These are phyloP conservation scores for Zophobas atratus DNA, from an alignment of 1,140 invertebrate genomes.

Conservation along the genomic window DNA sequence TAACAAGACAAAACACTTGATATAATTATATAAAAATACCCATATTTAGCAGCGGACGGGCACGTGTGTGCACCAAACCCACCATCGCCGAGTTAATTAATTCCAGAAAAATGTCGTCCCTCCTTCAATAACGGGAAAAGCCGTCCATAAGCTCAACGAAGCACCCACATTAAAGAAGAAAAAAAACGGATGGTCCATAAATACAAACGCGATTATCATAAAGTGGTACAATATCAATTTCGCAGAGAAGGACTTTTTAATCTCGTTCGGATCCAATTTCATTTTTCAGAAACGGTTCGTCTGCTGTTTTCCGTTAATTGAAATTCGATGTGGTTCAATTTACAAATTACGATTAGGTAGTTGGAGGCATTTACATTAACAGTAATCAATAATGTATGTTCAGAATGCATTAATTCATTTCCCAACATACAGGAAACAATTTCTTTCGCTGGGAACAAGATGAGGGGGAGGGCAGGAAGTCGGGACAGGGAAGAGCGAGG, in stretches of 20 bases:
- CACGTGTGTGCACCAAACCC: slow-evolving; percentile 15
- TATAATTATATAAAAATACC: slow-evolving; percentile 38
- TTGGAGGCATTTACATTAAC: slow-evolving; percentile 62
- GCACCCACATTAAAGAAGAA: slow-evolving; percentile 22
- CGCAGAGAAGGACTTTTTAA: slow-evolving; percentile 19
- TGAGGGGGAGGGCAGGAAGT: slow-evolving; percentile 53
- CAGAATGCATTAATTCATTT: slow-evolving; percentile 67
- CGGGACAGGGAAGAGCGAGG: slow-evolving; percentile 51
- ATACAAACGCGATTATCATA: slow-evolving; percentile 19
- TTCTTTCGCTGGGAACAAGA: slow-evolving; percentile 59
- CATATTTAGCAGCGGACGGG: not conserved
- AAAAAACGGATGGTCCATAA: slow-evolving; percentile 19
- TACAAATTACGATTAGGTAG: slow-evolving; percentile 59
- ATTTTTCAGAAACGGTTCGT: slow-evolving; percentile 26
- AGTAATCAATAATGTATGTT: slow-evolving; percentile 67
- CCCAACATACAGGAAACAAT: slow-evolving; percentile 64
- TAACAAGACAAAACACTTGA: slow-evolving; percentile 43
- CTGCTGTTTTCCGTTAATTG: slow-evolving; percentile 38
- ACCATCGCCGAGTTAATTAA: slow-evolving; percentile 18
- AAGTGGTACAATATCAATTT: slow-evolving; percentile 36
- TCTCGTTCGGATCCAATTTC: slow-evolving; percentile 13
- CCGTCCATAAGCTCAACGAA: not conserved
- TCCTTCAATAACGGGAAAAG: slow-evolving; percentile 3
- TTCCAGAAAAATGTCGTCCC: slow-evolving; percentile 7
- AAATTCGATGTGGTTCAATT: slow-evolving; percentile 49